Evolutionary conservation across 1,140 invertebrate genomes (phyloP).

Genomic region (Anoplolepis gracilipes): DNA sequence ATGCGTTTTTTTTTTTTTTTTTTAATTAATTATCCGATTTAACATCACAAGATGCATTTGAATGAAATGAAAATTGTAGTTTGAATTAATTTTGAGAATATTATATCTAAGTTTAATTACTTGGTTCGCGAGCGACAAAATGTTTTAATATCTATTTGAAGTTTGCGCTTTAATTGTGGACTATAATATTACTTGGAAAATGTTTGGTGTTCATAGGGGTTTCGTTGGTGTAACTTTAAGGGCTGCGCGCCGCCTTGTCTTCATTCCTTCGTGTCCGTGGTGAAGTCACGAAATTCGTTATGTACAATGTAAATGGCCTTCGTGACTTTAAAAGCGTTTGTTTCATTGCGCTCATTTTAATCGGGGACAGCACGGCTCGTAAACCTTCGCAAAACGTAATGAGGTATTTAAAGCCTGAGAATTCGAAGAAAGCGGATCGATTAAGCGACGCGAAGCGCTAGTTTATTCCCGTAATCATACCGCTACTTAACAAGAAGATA

Average conservation of each 20-base stretch:
- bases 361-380: conserved; percentile 62
- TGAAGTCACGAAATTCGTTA: conserved; percentile 68
- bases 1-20: no score
- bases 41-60: not conserved
- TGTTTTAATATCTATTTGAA: conserved; percentile 15
- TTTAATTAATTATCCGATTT: not conserved
- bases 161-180: conserved; percentile 49
- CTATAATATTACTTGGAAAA: conserved; percentile 54
- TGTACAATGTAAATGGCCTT: conserved; percentile 65
- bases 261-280: conserved; percentile 56
- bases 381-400: conserved; percentile 57
- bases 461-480: conserved; percentile 43
- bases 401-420: conserved; percentile 58
- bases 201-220: not conserved
- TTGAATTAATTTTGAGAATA: not conserved
- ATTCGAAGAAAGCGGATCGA: conserved; percentile 50
- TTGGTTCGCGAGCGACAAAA: not conserved
- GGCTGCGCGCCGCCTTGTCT: conserved; percentile 63
- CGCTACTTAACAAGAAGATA: not conserved
- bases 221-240: conserved; percentile 62
- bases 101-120: not conserved
- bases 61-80: not conserved
- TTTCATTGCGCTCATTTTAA: conserved; percentile 66
- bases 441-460: conserved; percentile 40
- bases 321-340: conserved; percentile 68